Evolutionary conservation across 2,888 invertebrate species (phyloP).

Genomic region (Odontocerum albicorne): DNA sequence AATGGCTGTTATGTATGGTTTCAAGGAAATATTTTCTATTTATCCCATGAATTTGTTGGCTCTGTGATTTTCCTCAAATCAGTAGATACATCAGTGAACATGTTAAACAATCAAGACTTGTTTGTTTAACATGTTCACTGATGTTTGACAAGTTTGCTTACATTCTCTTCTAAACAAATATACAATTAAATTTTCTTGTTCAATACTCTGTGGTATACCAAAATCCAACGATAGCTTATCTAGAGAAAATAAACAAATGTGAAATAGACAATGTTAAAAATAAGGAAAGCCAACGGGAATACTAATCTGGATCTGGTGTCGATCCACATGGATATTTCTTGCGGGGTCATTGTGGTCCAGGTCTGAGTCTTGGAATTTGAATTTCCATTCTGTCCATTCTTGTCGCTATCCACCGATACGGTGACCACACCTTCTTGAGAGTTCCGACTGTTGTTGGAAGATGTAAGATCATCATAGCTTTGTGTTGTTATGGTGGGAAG

Average conservation of each 20-base stretch:
- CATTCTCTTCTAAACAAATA: background rate
- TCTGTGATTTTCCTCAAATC: too few species aligned
- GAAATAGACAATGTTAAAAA: conserved; percentile 81
- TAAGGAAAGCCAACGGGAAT: conserved; percentile 75
- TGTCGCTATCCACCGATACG: conserved; percentile 39
- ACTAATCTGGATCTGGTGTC: conserved; percentile 76
- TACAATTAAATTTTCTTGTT: conserved; percentile 1
- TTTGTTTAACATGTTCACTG: too few species aligned
- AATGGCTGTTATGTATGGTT: too few species aligned
- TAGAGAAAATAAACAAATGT: conserved; percentile 68
- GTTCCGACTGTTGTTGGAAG: conserved; percentile 36
- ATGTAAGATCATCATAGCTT: conserved; percentile 62
- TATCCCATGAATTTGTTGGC: too few species aligned
- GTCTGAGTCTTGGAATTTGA: conserved; percentile 43
- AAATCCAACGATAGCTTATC: conserved; percentile 19
- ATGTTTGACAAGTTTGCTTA: too few species aligned
- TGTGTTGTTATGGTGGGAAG: conserved; percentile 71
- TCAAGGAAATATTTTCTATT: too few species aligned
- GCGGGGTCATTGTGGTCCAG: conserved; percentile 85
- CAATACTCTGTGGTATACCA: conserved; percentile 3
- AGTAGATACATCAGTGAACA: too few species aligned
- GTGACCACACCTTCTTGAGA: conserved; percentile 39
- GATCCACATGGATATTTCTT: conserved; percentile 87
- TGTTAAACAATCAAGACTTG: too few species aligned
- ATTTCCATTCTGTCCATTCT: conserved; percentile 37